A percentile compares a stretch with the other conserved stretches of the same genome.
These are phyloP conservation scores for Hippotragus niger DNA, from an alignment of 2,113 vertebrate genomes.

Conservation along the genomic window DNA sequence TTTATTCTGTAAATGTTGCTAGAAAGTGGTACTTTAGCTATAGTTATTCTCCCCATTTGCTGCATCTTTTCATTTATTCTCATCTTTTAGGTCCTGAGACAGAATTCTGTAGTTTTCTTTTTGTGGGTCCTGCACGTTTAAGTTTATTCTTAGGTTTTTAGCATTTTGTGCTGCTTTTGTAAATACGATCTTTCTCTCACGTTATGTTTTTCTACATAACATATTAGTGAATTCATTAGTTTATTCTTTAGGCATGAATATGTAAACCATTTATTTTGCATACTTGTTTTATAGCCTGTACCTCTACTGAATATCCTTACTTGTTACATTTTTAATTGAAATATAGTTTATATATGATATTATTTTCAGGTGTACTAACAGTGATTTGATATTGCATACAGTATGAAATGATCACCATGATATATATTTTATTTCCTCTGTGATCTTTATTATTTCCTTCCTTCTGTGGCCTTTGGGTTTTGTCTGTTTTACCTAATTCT, in stretches of 20 bases:
- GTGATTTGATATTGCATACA: not conserved
- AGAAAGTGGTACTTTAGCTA: not conserved
- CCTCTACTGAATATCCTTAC: not conserved
- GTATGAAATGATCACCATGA: not conserved
- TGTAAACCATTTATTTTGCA: not conserved
- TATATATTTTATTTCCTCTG: not conserved
- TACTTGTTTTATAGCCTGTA: conserved; percentile 9
- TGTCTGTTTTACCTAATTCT: not conserved
- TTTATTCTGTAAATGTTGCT: not conserved
- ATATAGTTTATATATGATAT: not conserved
- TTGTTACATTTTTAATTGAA: not conserved
- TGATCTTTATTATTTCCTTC: not conserved
- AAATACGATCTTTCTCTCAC: not conserved
- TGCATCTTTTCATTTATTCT: not conserved
- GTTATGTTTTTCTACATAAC: not conserved
- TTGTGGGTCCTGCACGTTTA: not conserved
- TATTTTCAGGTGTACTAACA: not conserved
- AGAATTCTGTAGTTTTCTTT: not conserved
- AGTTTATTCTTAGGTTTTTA: not conserved
- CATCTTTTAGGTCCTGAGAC: not conserved
- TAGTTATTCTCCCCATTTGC: not conserved
- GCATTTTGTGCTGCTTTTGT: not conserved
- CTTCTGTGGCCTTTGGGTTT: not conserved
- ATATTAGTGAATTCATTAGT: not conserved
- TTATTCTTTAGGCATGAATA: not conserved